These are phyloP conservation scores for Ectobius pallidus DNA, from an alignment of 2,888 invertebrate genomes.

Conservation along the genomic window DNA sequence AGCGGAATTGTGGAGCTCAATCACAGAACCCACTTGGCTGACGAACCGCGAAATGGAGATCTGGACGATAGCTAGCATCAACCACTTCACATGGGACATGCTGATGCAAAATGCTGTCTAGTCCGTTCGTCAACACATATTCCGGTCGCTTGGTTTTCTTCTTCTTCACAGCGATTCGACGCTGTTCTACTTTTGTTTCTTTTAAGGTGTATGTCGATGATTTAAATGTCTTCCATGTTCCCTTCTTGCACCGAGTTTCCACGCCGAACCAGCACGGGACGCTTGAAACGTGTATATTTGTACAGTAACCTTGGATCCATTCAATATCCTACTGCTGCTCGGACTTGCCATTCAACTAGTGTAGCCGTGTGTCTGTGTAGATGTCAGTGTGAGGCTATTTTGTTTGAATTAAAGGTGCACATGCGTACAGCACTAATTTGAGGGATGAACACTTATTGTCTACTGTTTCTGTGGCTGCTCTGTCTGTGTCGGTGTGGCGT, in stretches of 20 bases:
- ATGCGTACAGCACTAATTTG: slow-evolving; percentile 42
- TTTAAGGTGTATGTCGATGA: slow-evolving; percentile 44
- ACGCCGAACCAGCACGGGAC: slow-evolving; percentile 43
- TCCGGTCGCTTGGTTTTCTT: slow-evolving; percentile 40
- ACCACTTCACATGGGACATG: neutral
- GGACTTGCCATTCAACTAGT: slow-evolving; percentile 44
- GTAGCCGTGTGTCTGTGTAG: slow-evolving; percentile 45
- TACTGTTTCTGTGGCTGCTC: slow-evolving; percentile 42
- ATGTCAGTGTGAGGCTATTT: slow-evolving; percentile 45
- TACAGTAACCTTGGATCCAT: slow-evolving; percentile 36
- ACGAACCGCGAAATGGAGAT: slow-evolving; percentile 5
- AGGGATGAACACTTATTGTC: slow-evolving; percentile 35
- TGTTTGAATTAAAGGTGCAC: slow-evolving; percentile 42
- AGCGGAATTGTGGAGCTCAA: slow-evolving; percentile 36
- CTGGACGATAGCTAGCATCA: slow-evolving; percentile 20
- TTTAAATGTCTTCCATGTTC: slow-evolving; percentile 48
- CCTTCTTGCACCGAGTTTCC: slow-evolving; percentile 46
- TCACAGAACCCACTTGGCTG: slow-evolving; percentile 28
- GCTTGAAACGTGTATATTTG: slow-evolving; percentile 43
- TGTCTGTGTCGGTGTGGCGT: slow-evolving; percentile 42
- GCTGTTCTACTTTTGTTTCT: slow-evolving; percentile 39
- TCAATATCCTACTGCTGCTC: slow-evolving; percentile 39
- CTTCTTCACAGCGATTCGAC: slow-evolving; percentile 44
- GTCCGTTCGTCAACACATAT: slow-evolving; percentile 43
- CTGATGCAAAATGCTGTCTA: slow-evolving; percentile 29